Conservation (phyloP, 1,140 invertebrate species). For the Oscheius sp. region DNA sequence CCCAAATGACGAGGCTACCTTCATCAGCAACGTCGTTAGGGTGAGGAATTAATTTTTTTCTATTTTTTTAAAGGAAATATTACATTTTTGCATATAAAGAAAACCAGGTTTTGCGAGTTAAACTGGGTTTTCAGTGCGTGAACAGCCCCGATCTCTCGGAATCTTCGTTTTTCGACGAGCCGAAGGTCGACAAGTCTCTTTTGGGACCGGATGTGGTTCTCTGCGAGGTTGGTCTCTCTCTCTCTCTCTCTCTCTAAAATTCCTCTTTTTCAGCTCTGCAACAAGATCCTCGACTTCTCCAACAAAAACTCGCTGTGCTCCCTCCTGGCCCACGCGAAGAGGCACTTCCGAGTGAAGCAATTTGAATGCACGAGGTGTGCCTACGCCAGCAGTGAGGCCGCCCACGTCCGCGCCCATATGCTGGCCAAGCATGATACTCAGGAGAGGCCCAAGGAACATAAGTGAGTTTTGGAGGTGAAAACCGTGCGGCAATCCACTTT, state of each 20-base stretch:
- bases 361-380: conserved; percentile 19
- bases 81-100: too few relatives aligned
- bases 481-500: too few relatives aligned
- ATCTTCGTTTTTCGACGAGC: too few relatives aligned
- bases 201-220: background rate
- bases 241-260: too few relatives aligned
- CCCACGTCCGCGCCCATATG: conserved; percentile 26
- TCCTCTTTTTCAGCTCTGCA: background rate
- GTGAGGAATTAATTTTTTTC: too few relatives aligned
- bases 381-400: conserved; percentile 30
- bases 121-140: background rate
- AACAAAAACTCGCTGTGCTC: conserved; percentile 30
- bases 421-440: background rate
- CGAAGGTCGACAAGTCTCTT: too few relatives aligned
- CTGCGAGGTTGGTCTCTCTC: background rate
- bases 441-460: conserved; percentile 6
- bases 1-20: background rate
- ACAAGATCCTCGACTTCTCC: background rate
- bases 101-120: too few relatives aligned
- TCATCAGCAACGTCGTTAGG: background rate
- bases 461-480: too few relatives aligned
- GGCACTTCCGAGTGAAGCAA: conserved; percentile 29
- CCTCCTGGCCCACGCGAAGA: conserved; percentile 31
- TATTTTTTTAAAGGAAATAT: too few relatives aligned
- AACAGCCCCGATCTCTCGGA: too few relatives aligned